phyloP scores from a whole-genome alignment of 2,797 vertebrate genomes.

The Sebastes hubbsi region DNA sequence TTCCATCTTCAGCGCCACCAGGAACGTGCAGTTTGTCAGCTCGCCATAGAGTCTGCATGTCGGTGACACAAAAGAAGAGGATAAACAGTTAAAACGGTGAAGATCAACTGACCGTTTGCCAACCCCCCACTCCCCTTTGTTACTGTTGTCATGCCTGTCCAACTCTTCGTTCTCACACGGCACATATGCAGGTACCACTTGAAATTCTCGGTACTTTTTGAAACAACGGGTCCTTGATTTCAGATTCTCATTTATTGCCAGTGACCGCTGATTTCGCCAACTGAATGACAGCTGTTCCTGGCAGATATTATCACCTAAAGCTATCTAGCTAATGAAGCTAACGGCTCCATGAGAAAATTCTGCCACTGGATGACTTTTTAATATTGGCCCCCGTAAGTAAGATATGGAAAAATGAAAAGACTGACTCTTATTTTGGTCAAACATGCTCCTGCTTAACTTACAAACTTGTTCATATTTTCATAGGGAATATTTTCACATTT shows the following conservation, averaged over 20 bases:
- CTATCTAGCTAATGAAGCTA: background rate
- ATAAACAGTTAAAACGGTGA: background rate
- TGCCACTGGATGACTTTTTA: background rate
- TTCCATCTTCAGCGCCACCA: slow-evolving; percentile 82
- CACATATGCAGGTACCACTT: background rate
- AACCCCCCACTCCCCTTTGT: background rate
- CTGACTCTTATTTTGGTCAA: background rate
- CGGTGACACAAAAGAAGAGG: slow-evolving; percentile 2
- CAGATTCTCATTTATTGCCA: background rate
- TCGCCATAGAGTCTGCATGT: slow-evolving; percentile 86
- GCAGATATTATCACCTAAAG: background rate
- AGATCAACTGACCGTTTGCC: background rate
- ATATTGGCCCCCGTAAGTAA: background rate
- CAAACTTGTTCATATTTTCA: background rate
- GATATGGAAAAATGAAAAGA: background rate
- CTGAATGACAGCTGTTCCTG: background rate
- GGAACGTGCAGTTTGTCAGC: slow-evolving; percentile 90
- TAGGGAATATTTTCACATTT: background rate
- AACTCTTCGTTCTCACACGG: background rate
- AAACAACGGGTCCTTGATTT: background rate
- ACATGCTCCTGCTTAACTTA: background rate
- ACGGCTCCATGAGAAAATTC: background rate
- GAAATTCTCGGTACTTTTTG: background rate
- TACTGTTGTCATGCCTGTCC: background rate
- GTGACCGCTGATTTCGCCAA: background rate